Evolutionary conservation across 2,888 invertebrate species (phyloP), one percentile per base, ranked within the genome.

Genomic region (Drosophila flavopinicola): DNA sequence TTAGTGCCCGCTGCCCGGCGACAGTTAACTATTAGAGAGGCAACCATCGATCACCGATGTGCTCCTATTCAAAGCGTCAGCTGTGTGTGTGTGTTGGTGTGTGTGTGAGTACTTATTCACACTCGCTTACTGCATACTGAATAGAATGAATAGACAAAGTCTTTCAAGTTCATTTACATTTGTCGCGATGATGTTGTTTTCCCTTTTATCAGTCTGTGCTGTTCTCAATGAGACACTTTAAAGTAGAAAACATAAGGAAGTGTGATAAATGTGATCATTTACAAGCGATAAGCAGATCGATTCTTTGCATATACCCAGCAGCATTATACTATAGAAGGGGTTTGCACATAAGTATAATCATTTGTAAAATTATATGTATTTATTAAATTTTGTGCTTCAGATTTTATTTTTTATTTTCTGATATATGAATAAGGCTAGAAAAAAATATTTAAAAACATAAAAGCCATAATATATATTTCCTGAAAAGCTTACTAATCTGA

Each of bases 1-100:
- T 13, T 11, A 7, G n/a, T n/a, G 20, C 15, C 42, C 53, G 41
- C 27, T 41, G 7, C n/a, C n/a, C 20, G 64, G 27, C 61, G 83
- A 82, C 85, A 79, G 72, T 30, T 29, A 51, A 45, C 83, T 78
- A 67, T 82, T 85, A 71, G 54, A 44, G 57, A 30, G 45, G 30
- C 33, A 17, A 82, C 53, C 52, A 53, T 61, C 51, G 37, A 41
- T 35, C 10, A 42, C 51, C 48, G 37, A 42, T 57, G 69, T 54
- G 61, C 49, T 56, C 13, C 44, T 69, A 72, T 52, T 57, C 33
- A 17, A 11, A 42, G 47, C 42, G 57, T 41, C 57, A 67, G 47
- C 58, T 48, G 54, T 52, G 64, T 63, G 39, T 29, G 27, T 20
- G 25, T 42, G 32, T 54, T 10, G 13, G 35, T 47, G 30, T 30